A percentile compares a stretch with the other conserved stretches of the same genome.
Conservation (phyloP, 2,888 invertebrate species). For the Mimas tiliae region DNA sequence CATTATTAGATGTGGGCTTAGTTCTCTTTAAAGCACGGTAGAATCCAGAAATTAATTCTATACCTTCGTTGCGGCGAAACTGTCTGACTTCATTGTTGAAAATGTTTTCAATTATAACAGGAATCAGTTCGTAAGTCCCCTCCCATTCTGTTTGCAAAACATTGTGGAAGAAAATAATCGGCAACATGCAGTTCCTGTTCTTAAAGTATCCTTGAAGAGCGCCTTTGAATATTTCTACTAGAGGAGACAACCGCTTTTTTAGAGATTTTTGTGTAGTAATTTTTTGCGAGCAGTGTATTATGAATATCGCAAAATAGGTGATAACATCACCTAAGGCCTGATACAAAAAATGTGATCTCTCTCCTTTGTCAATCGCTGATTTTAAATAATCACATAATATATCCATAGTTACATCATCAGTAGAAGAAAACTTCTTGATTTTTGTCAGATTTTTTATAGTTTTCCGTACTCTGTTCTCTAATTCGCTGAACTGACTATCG, state of each 20-base stretch:
- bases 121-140: slow-evolving; percentile 85
- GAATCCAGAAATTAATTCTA: slow-evolving; percentile 87
- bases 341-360: slow-evolving; percentile 85
- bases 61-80: slow-evolving; percentile 87
- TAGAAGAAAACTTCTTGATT: slow-evolving; percentile 85
- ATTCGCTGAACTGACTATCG: slow-evolving; percentile 87
- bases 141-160: slow-evolving; percentile 87
- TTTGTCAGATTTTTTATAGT: slow-evolving; percentile 86
- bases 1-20: slow-evolving; percentile 63
- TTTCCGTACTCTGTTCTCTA: slow-evolving; percentile 86
- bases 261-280: slow-evolving; percentile 60
- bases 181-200: slow-evolving; percentile 87
- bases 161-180: slow-evolving; percentile 87
- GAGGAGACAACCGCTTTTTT: slow-evolving; percentile 63
- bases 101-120: slow-evolving; percentile 84
- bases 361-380: slow-evolving; percentile 86
- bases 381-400: slow-evolving; percentile 83
- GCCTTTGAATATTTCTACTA: slow-evolving; percentile 80
- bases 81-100: slow-evolving; percentile 86
- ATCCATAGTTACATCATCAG: slow-evolving; percentile 81
- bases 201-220: slow-evolving; percentile 85
- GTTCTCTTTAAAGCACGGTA: slow-evolving; percentile 85
- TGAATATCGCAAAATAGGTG: slow-evolving; percentile 86
- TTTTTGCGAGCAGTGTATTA: slow-evolving; percentile 86
- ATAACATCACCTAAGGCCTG: slow-evolving; percentile 88